Evolutionary conservation across 64 coral and sea anemone species (phyloP), one percentile per base, ranked within the genome.

Genomic region (Hydrozoanthus tunicans): DNA sequence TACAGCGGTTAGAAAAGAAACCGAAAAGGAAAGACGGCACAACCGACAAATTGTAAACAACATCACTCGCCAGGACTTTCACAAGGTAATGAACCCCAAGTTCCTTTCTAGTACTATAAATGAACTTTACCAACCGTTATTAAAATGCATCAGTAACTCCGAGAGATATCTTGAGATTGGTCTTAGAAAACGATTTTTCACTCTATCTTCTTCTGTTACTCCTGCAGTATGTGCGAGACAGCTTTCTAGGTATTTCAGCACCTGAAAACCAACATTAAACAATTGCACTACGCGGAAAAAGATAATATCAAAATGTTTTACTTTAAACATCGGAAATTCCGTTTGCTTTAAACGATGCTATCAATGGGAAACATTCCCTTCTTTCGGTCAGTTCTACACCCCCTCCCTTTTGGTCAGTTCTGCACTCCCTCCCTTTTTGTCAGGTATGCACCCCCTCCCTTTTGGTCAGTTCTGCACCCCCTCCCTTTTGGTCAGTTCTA

Each of bases 201-300:
- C 81, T 81, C 81, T 71, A 70, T 99, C 83, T 61, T 96, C 94
- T 53, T 99, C 83, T 6, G 97, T 99, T 17, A 99, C 94, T 24
- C 97, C 97, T 6, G 97, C 94, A 68, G 91, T 91, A 15, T 91
- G 77, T 25, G 85, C 73, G 55, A 99, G 59, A 93, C 97, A 99
- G 32, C 66, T 76, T 54, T 86, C 89, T n/a, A 99, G 69, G 93
- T 93, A 96, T 25, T 64, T 68, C 53, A 96, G 66, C 4, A 96
- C 79, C 86, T 93, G 70, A 53, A 90, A 8, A 14, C 59, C 66
- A 51, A 32, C n/a, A 26, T 8, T 9, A 62, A 68, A 13, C 9
- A 56, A 66, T 6, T 43, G 3, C 4, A 14, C 6, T 3, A 15
- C 14, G 1, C 2, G 51, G 26, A 3, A 32, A 76, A 76, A 5